These are phyloP conservation scores for Isichthys henryi DNA, from an alignment of 2,113 vertebrate genomes.

Conservation along the genomic window DNA sequence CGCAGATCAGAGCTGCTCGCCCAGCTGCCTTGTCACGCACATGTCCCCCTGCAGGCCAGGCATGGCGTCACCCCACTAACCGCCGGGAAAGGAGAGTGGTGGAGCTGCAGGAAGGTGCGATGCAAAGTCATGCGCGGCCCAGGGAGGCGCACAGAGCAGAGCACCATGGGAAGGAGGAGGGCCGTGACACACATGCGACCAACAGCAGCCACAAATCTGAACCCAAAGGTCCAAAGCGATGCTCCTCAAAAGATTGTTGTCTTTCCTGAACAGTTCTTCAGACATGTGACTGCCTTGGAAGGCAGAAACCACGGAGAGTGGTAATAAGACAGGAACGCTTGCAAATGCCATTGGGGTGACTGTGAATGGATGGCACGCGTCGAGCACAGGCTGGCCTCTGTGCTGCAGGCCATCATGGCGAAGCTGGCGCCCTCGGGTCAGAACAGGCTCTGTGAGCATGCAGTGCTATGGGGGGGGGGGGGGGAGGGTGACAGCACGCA, in stretches of 20 bases:
- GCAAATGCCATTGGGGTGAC: neutral
- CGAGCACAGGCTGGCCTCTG: neutral
- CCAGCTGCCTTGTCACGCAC: constrained; percentile 77
- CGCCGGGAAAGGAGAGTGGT: neutral
- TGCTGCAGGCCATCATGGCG: neutral
- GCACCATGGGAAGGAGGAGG: neutral
- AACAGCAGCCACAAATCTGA: neutral
- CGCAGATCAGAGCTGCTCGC: constrained; percentile 81
- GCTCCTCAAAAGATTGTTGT: neutral
- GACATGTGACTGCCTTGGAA: neutral
- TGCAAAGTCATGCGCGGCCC: neutral
- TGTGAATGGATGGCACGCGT: neutral
- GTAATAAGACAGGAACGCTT: neutral
- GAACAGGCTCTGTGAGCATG: neutral
- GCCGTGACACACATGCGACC: neutral
- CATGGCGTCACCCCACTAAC: neutral
- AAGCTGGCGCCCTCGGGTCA: neutral
- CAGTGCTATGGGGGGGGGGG: neutral
- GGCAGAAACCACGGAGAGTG: neutral
- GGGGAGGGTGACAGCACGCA: neutral
- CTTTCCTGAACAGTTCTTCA: neutral
- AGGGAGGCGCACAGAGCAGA: neutral
- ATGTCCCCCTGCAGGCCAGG: neutral
- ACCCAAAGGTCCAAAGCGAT: neutral
- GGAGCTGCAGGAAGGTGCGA: neutral